Conservation (phyloP, 2,797 vertebrate genomes). For the Eulemur mongoz region DNA sequence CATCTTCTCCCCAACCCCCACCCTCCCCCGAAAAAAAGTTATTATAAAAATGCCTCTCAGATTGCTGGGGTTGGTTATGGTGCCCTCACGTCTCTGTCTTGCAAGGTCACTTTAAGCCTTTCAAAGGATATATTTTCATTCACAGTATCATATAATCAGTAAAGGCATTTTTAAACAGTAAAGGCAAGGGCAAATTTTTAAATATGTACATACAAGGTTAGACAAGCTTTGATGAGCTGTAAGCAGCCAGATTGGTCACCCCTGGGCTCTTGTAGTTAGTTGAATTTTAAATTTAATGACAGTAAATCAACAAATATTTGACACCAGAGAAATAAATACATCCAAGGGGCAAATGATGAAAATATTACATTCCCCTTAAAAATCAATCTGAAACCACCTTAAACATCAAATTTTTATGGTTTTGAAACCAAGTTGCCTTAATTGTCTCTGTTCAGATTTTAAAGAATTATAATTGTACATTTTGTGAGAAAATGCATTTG, state of each 20-base stretch:
- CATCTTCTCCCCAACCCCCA: background rate
- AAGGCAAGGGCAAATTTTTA: background rate
- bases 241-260: background rate
- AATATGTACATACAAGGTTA: background rate
- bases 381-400: constrained; percentile 34
- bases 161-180: constrained; percentile 44
- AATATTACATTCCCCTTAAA: constrained; percentile 24
- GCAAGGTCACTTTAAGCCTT: constrained; percentile 13
- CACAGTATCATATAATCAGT: background rate
- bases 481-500: constrained; percentile 58
- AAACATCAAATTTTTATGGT: constrained; percentile 32
- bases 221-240: background rate
- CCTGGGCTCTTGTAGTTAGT: background rate
- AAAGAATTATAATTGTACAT: constrained; percentile 56
- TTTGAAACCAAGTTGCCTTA: constrained; percentile 64
- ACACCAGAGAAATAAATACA: constrained; percentile 10
- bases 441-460: constrained; percentile 51
- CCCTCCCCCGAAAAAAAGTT: background rate
- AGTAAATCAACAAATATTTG: constrained; percentile 41
- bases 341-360: constrained; percentile 7
- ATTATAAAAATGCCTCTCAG: constrained; percentile 3
- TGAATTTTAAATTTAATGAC: constrained; percentile 51
- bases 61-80: background rate
- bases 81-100: background rate
- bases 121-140: constrained; percentile 26